Percentiles rank a stretch among this genome's conserved stretches.
Evolutionary conservation across 2,797 vertebrate species (phyloP).

Genomic region (Emys orbicularis): DNA sequence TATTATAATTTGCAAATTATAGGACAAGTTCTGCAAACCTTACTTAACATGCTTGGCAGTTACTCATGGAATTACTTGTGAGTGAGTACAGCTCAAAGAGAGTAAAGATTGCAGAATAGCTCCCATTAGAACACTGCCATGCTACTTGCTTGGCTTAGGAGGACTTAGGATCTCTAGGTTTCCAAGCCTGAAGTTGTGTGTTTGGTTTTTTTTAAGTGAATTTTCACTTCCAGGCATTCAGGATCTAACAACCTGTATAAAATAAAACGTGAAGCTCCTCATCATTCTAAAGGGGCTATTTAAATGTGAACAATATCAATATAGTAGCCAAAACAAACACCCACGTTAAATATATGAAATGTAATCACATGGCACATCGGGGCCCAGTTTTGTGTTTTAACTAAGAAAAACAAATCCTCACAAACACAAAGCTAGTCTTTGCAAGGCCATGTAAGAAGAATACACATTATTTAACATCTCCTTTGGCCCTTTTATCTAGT

Average conservation of each 20-base stretch:
- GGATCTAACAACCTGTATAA: neutral
- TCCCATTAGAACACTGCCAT: neutral
- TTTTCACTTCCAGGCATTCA: neutral
- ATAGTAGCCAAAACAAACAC: neutral
- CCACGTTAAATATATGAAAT: neutral
- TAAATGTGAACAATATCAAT: neutral
- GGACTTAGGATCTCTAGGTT: neutral
- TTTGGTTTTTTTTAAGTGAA: neutral
- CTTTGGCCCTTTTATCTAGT: neutral
- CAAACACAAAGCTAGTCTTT: neutral
- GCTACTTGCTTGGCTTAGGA: neutral
- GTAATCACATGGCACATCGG: neutral
- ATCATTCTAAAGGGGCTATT: neutral
- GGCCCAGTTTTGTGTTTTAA: neutral
- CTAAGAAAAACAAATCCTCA: neutral
- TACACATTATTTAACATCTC: neutral
- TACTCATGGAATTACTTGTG: too few relatives aligned
- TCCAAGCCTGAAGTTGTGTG: neutral
- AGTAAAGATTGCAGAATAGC: too few relatives aligned
- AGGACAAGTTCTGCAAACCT: too few relatives aligned
- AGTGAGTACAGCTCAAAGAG: too few relatives aligned
- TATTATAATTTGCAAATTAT: too few relatives aligned
- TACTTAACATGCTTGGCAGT: too few relatives aligned
- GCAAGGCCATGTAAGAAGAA: neutral
- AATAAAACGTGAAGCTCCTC: neutral